Evolutionary conservation across 2,888 invertebrate species (phyloP).

Genomic region (Gymnoscelis rufifasciata): DNA sequence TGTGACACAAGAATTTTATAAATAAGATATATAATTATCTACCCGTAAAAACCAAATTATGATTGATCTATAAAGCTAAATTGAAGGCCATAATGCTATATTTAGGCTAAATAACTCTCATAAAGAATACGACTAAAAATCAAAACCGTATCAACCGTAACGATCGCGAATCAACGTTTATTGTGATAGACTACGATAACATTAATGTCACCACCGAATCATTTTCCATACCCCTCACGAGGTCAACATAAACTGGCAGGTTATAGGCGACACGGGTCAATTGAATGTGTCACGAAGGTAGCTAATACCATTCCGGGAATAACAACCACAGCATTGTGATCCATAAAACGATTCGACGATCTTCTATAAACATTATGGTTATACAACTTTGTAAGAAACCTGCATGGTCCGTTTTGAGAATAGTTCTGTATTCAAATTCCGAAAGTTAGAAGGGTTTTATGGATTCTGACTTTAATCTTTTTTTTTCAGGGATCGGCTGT

Average conservation of each 20-base stretch:
- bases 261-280: constrained; percentile 58
- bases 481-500: constrained; percentile 89
- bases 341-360: constrained; percentile 66
- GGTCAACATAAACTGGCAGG: constrained; percentile 39
- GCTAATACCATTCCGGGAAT: constrained; percentile 46
- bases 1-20: no score
- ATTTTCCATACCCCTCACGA: constrained; percentile 29
- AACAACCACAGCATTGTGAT: constrained; percentile 55
- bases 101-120: no score
- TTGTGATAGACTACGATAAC: not conserved
- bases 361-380: constrained; percentile 57
- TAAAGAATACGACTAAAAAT: not conserved
- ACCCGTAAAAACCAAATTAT: no score
- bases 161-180: not conserved
- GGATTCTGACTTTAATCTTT: constrained; percentile 42
- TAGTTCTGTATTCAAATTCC: constrained; percentile 46
- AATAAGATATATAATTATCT: no score
- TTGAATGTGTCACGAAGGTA: constrained; percentile 59
- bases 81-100: no score
- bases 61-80: no score
- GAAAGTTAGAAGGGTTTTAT: constrained; percentile 45
- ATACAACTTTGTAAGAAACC: constrained; percentile 51
- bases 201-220: constrained; percentile 15
- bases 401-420: constrained; percentile 36
- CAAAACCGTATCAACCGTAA: not conserved